Base-by-base conservation (phyloP, 2,797 vertebrate species). In the Cynopterus sphinx region DNA sequence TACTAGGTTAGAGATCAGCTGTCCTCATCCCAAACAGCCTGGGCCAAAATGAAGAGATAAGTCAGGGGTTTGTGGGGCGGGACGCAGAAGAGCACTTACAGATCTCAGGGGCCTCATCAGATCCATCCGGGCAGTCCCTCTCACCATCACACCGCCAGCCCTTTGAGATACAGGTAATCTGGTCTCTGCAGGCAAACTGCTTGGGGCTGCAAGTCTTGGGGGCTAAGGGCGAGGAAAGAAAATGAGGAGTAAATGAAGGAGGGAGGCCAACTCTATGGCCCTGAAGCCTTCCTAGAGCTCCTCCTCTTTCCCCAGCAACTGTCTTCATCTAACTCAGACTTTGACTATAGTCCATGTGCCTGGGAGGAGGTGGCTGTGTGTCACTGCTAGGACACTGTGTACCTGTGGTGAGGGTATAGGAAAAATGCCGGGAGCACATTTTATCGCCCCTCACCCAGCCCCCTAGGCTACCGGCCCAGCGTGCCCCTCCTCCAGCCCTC, bases 81-180 rank as follows among this genome's bases (percentile, higher is more conserved):
- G 43, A 36, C 41, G 22, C 65, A 65, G 49, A 55, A 67, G 46
- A 78, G 71, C 61, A 99, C 99, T 98, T 98, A 99, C 99, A 99
- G 97, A 99, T 99, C 96, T 99, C 99, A 6, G 99, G 98, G 0
- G 99, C 99, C 98, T 99, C 99, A 59, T 99, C 99, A 0, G 99
- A 99, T 94, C 99, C 99, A 94, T 99, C 99, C 4, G 99, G 99
- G 98, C 99, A 99, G 98, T 99, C 99, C 98, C 99, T 99, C 97
- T 99, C 99, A 33, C 99, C 99, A 31, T 99, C 99, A 70, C 99
- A 99, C 92, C 99, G 99, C 99, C 99, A 99, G 98, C 99, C 99
- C 98, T 99, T 99, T 53, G 99, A 99, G 98, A 99, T 99, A 97
- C 99, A 99, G 83, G 99, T 99, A 91, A 99, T 98, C 98, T 99